Evolutionary conservation across 1,140 invertebrate species (phyloP), one percentile per base, ranked within the genome.

Genomic region (Psilanteris sp.): DNA sequence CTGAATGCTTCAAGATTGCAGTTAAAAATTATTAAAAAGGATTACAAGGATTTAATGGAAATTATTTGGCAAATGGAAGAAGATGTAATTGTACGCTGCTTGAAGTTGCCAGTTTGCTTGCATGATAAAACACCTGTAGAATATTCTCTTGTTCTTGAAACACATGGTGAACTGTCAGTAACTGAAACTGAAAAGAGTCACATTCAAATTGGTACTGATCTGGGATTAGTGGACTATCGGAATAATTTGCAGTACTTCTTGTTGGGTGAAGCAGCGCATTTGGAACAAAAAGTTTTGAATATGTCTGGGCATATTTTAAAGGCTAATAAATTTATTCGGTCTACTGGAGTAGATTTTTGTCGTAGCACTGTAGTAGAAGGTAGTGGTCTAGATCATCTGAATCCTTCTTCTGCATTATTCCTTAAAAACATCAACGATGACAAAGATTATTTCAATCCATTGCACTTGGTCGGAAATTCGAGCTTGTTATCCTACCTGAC

Each of bases 311-410:
- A 68, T 10, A 39, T 82, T 24, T 88, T 92, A 73, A 90, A 87
- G 72, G 88, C 91, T 9, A 87, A 83, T 43, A 76, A 89, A 3
- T 76, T 85, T 8, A 81, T 92, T 0, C 80, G 85, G 77, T 79
- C 90, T 7, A 71, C 83, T 10, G 87, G 88, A 13, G 83, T 92
- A 4, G 93, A 94, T 83, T 93, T 94, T 84, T 83, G 87, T 27
- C 90, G 91, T 46, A 93, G 92, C 81, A 74, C 92, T 0, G 80
- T 94, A 10, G 85, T 93, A 4, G 93, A 94, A 86, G 93, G 92
- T 2, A 91, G 90, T 75, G 91, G 92, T 8, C 72, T 89, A 7
- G 85, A 92, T 79, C 90, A 91, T 55, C 86, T 87, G 10, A 84
- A 91, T 79, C 85, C 89, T 1, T 77, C 80, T 9, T 62, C 85